Conservation (phyloP, 1,140 invertebrate genomes). For the Drosophila parabipectinata region DNA sequence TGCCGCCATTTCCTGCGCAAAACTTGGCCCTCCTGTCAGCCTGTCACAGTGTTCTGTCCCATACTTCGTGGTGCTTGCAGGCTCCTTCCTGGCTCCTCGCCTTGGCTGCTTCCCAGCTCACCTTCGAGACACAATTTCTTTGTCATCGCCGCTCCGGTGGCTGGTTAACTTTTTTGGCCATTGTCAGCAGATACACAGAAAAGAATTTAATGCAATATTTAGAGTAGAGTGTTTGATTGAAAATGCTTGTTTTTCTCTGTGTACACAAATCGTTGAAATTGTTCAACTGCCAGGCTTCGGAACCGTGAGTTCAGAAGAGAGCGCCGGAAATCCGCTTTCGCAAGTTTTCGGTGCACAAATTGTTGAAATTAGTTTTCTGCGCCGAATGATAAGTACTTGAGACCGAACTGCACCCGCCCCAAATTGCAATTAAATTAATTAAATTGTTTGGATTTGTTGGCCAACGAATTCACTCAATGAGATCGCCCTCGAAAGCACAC, state of each 20-base stretch:
- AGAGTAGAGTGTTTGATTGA: background rate
- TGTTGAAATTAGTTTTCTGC: constrained; percentile 81
- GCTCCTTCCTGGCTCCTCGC: background rate
- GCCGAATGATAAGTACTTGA: constrained; percentile 76
- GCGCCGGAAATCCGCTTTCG: constrained; percentile 71
- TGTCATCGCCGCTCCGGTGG: constrained; percentile 58
- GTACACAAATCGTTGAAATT: background rate
- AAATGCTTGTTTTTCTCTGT: background rate
- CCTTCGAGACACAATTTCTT: constrained; percentile 68
- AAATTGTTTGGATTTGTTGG: constrained; percentile 59
- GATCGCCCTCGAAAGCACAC: background rate
- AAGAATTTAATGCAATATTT: background rate
- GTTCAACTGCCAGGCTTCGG: constrained; percentile 1
- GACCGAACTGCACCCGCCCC: constrained; percentile 58
- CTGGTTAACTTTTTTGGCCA: constrained; percentile 74
- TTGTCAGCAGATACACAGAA: constrained; percentile 55
- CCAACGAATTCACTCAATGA: constrained; percentile 4
- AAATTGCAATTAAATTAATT: constrained; percentile 79
- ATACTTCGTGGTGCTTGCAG: constrained; percentile 10
- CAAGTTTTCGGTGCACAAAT: constrained; percentile 77
- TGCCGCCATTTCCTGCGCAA: constrained; percentile 58
- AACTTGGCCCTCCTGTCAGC: constrained; percentile 40
- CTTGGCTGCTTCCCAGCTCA: constrained; percentile 16
- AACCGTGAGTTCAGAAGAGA: constrained; percentile 9
- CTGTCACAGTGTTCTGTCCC: constrained; percentile 16